These are phyloP conservation scores for Chelonoidis abingdonii DNA, from an alignment of 2,113 vertebrate species.

Conservation along the genomic window DNA sequence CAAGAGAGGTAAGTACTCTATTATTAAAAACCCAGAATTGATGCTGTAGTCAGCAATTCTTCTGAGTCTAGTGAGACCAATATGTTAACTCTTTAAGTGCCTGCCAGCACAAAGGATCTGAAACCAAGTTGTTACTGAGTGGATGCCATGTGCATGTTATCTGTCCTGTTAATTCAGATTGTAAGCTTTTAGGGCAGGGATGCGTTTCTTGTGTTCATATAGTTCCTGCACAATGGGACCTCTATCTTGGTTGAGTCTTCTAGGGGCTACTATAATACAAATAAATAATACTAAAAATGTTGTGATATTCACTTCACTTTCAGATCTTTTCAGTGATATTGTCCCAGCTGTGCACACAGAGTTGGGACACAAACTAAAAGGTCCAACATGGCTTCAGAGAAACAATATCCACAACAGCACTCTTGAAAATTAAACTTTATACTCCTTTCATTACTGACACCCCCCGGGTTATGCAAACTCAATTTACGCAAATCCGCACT, in stretches of 20 bases:
- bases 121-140: neutral
- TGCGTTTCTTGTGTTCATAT: neutral
- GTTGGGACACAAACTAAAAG: neutral
- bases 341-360: neutral
- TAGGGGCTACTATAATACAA: neutral
- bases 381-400: neutral
- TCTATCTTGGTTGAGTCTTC: slow-evolving; percentile 4
- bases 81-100: neutral
- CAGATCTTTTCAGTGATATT: neutral
- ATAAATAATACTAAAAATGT: slow-evolving; percentile 38
- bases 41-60: neutral
- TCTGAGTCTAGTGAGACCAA: neutral
- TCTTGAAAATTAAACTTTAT: neutral
- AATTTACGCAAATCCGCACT: no score
- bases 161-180: neutral
- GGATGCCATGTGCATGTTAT: neutral
- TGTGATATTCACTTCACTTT: slow-evolving; percentile 1
- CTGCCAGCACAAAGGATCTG: neutral
- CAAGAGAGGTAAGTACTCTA: neutral
- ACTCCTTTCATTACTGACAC: neutral
- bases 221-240: slow-evolving; percentile 22
- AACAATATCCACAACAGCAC: neutral
- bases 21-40: neutral
- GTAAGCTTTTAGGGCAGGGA: neutral
- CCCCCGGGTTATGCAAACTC: no score